Percentiles rank a stretch among this genome's conserved stretches.
These are phyloP conservation scores for Hybognathus amarus DNA, from an alignment of 2,797 vertebrate species.

Conservation along the genomic window DNA sequence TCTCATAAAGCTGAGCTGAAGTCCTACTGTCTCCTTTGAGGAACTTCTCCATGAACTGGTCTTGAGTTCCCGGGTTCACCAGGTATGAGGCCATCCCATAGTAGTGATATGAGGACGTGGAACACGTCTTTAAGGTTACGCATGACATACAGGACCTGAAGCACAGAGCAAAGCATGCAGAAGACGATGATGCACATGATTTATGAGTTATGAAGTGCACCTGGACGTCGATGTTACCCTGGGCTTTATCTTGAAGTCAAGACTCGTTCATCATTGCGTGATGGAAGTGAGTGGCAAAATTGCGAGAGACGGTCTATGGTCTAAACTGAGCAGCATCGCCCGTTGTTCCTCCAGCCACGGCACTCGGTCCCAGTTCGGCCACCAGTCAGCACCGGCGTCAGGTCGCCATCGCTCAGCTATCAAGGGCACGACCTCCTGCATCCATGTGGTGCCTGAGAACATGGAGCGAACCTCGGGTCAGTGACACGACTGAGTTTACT, in stretches of 20 bases:
- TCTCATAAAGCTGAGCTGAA: not conserved
- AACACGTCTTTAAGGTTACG: constrained; percentile 77
- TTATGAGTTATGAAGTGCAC: not conserved
- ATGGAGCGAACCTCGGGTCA: not conserved
- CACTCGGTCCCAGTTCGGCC: constrained; percentile 75
- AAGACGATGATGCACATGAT: too few species aligned
- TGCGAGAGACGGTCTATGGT: constrained; percentile 71
- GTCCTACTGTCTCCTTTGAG: constrained; percentile 68
- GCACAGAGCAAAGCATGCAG: not conserved
- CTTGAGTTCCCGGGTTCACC: constrained; percentile 65
- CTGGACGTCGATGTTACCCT: constrained; percentile 58
- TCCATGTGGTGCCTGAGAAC: constrained; percentile 76
- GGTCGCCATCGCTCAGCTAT: constrained; percentile 73
- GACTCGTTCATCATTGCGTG: constrained; percentile 74
- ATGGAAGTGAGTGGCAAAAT: constrained; percentile 70
- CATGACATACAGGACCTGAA: constrained; percentile 73
- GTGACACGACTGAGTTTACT: not conserved
- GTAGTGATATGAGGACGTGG: constrained; percentile 71
- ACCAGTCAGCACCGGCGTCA: constrained; percentile 66
- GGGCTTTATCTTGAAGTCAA: constrained; percentile 71
- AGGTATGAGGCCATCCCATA: constrained; percentile 63
- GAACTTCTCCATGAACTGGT: constrained; percentile 73
- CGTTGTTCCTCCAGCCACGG: constrained; percentile 72
- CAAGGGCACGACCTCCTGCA: constrained; percentile 77
- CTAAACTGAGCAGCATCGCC: constrained; percentile 60